Base-by-base conservation (phyloP, 35 echinoderm and acorn worm species). In the Eucidaris tribuloides region DNA sequence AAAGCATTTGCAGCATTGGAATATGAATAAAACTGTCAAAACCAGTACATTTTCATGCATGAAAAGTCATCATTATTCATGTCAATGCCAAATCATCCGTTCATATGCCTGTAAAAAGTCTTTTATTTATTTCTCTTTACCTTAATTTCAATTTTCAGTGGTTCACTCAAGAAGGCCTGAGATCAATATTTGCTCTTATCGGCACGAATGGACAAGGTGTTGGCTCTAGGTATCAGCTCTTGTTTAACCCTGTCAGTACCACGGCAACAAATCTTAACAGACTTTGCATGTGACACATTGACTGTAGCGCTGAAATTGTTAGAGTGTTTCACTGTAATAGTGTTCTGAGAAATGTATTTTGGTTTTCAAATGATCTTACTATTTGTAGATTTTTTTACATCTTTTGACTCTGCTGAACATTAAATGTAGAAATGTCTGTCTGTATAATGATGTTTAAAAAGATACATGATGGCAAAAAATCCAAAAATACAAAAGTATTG, bases 181-280 rank as follows among this genome's bases (percentile, higher is more conserved):
- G 84, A 77, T 83, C 78, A 41, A 30, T 92, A 5, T 82, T 92
- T 87, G 90, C 90, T 65, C 79, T 92, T 3, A 83, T 92, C 36
- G 90, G 90, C 45, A 92, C 81, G 66, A 92, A 92, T 55, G 84
- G 83, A 41, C 90, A 92, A 83, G 90, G 90, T 0, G 82, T 92
- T 36, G 90, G 90, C 29, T 87, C 90, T 50, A 92, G 90, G 90
- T 92, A 82, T 50, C 42, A 33, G 7, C 7, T 3, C n/a, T 35
- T 4, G 11, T n/a, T 62, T 7, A 14, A 66, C 13, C 9, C 9
- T 11, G 18, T 14, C 9, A n/a, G 62, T 9, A 66, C 9, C 11
- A n/a, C 7, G 30, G 9, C 9, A 13, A 32, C 7, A 9, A 18
- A 14, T 9, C 30, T 9, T 28, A 11, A 9, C 9, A 28, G 30